Evolutionary conservation across 1,140 invertebrate genomes (phyloP), one percentile per base, ranked within the genome.

Genomic region (Papilio polyxenes): DNA sequence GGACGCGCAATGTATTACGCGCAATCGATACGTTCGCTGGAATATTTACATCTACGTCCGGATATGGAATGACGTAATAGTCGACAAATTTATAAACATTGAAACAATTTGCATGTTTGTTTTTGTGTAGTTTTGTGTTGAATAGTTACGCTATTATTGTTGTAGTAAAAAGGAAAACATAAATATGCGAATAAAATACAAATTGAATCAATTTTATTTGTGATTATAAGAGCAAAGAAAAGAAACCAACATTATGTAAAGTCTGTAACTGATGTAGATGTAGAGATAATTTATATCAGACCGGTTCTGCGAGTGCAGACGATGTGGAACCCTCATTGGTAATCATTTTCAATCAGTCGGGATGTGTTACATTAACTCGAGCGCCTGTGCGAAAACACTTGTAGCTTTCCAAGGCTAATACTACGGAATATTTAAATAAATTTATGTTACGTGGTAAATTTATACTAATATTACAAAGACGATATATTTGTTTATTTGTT

Each of bases 61-160:
- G 74, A 75, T 75, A 75, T 49, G 44, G 40, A 48, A 20, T 75
- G 74, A 75, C 44, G 74, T 72, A 72, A 72, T 37, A 40, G 65
- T 65, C 23, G 62, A 62, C 13, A 65, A 31, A 69, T 72, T 72
- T 40, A 72, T 72, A 72, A 72, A 72, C 65, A 72, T 72, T 40
- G 31, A 40, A 72, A 72, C 65, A 15, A 8, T 13, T 5, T 75
- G 74, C 74, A 75, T 75, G 44, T 75, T 75, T 75, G 74, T 75
- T 49, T 75, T 75, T 49, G 40, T 74, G 72, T 74, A 74, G 31
- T 74, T 74, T 44, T 74, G 74, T 75, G 74, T 49, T 75, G 72
- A 13, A 37, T 31, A 37, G 31, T 72, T 37, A 69, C 31, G 62
- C 62, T 72, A 10, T 65, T 65, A 72, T 37, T 72, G 65, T 72